phyloP scores from a whole-genome alignment of 35 echinoderm and acorn worm genomes.

The Anneissia japonica region DNA sequence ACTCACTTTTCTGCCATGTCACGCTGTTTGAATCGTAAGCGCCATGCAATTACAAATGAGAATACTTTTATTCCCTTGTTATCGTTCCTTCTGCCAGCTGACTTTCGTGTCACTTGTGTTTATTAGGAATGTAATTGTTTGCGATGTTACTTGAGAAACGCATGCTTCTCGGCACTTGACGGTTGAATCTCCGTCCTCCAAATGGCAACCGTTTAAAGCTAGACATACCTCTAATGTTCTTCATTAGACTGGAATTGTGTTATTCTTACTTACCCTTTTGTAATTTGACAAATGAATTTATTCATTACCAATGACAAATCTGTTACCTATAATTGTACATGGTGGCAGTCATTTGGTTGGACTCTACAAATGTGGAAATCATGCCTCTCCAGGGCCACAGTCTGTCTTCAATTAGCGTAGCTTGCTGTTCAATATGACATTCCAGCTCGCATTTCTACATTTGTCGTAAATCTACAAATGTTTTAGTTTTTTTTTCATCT shows the following conservation, averaged over 20 bases:
- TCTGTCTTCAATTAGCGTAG: not conserved
- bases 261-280: not conserved
- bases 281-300: not conserved
- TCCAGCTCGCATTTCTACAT: not conserved
- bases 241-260: not conserved
- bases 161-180: not conserved
- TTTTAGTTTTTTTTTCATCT: conserved; percentile 2
- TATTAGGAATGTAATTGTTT: not conserved
- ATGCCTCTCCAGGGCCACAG: not conserved
- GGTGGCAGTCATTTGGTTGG: not conserved
- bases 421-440: not conserved
- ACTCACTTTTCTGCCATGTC: not conserved
- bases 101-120: not conserved
- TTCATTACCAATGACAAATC: not conserved
- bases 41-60: not conserved
- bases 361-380: not conserved
- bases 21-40: not conserved
- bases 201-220: not conserved
- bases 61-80: not conserved
- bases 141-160: not conserved
- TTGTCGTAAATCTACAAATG: not conserved
- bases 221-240: not conserved
- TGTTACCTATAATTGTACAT: not conserved
- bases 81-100: not conserved
- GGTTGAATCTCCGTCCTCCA: not conserved